Evolutionary conservation across 2,113 vertebrate species (phyloP), one percentile per base, ranked within the genome.

Genomic region (Gymnobelideus leadbeateri): DNA sequence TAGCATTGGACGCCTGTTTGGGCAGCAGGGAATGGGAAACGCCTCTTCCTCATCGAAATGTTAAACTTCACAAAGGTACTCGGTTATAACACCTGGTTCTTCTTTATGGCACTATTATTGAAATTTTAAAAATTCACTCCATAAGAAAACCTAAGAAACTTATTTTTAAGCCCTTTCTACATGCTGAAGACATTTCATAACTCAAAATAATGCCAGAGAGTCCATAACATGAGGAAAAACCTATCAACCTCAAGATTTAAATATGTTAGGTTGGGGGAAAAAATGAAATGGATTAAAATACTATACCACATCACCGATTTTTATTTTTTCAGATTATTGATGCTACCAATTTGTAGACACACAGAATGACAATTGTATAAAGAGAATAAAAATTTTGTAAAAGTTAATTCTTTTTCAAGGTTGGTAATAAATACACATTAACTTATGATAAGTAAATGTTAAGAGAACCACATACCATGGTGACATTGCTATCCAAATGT

Each of bases 401-500:
- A 93, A 94, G 6, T 94, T 49, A 96, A 89, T 89, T 46, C 26
- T 90, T 90, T 95, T 92, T 92, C 96, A 96, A 93, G 89, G 93
- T 24, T 95, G 10, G 43, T 94, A 94, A 26, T 92, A 96, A 93
- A 93, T 84, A 90, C 0, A 28, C 1, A 95, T 46, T 89, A 52
- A 90, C 94, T 91, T 89, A 19, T 90, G 92, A 91, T 3, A 95
- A 55, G 47, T 51, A 61, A 1, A 94, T 8, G 84, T 0, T 21
- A 43, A 94, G 93, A 96, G 53, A 93, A 96, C 93, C 95, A 98
- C 99, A 99, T 96, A 99, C 99, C 99, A 99, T 99, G 46, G 98
- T 97, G 53, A 99, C 99, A 8, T 99, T 99, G 97, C 99, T 99
- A 96, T 99, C 99, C 98, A 99, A 98, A 92, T 99, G 98, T 43